Evolutionary conservation across 1,140 invertebrate species (phyloP).

Genomic region (Nebria ingens): DNA sequence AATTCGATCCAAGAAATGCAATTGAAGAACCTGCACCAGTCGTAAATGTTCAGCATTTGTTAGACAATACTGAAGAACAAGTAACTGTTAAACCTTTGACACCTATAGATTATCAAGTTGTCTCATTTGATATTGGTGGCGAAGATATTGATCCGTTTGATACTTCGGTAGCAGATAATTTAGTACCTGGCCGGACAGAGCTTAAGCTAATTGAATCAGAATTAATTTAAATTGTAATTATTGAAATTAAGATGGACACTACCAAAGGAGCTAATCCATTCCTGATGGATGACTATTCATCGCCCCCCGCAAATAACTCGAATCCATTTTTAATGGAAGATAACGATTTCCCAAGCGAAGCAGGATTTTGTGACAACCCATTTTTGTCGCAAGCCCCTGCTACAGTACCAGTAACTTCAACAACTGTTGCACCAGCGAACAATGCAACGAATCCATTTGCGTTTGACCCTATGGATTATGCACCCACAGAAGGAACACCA

Average conservation of each 20-base stretch:
- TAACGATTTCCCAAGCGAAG: conserved; percentile 29
- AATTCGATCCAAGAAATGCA: conserved; percentile 20
- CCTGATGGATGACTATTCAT: conserved; percentile 52
- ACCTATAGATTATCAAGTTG: conserved; percentile 23
- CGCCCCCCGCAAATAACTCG: conserved; percentile 35
- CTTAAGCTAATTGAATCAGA: conserved; percentile 50
- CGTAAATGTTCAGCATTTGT: conserved; percentile 21
- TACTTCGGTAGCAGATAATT: conserved; percentile 45
- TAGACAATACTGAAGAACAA: conserved; percentile 28
- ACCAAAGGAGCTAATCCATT: conserved; percentile 58
- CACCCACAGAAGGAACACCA: conserved; percentile 36
- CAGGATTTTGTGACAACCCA: conserved; percentile 46
- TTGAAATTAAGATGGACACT: conserved; percentile 42
- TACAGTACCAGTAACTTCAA: conserved; percentile 21
- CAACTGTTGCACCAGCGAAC: conserved; percentile 21
- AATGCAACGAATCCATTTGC: conserved; percentile 48
- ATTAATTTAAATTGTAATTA: conserved; percentile 34
- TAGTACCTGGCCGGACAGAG: conserved; percentile 48
- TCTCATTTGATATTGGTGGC: conserved; percentile 20
- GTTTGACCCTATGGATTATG: conserved; percentile 42
- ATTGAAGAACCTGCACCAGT: conserved; percentile 17
- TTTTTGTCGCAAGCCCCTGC: conserved; percentile 32
- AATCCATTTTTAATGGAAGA: conserved; percentile 65
- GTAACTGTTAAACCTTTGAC: conserved; percentile 35
- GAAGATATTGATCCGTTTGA: conserved; percentile 52